Evolutionary conservation across 1,140 invertebrate genomes (phyloP), one percentile per base, ranked within the genome.

Genomic region (Drosophila melanica): DNA sequence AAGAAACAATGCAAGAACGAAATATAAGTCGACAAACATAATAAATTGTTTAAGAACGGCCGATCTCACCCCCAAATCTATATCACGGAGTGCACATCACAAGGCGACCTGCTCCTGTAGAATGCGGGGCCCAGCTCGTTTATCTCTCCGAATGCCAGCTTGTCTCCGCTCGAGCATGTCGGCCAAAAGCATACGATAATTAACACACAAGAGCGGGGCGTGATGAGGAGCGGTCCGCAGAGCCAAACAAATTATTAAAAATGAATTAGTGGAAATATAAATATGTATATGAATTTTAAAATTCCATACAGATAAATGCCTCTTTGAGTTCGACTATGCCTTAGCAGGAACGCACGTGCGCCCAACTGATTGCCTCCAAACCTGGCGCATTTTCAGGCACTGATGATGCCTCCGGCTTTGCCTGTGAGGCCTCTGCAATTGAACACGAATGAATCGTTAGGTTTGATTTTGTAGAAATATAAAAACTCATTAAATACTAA

Each of bases 231-330:
- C 81, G 77, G 69, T 66, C 74, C 39, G 37, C 53, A 71, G 84
- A 90, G 72, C 85, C 85, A 90, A 90, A 90, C 81, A 90, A 90
- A 90, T 90, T 90, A 90, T 90, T 90, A 90, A 90, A 90, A 90
- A 90, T 91, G 85, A 90, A 90, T 90, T 90, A 90, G 89, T 91
- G 79, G 85, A 85, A 89, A 82, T 90, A 79, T 81, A 87, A 87
- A 82, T 82, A 90, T 89, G 87, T 90, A 77, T 73, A 63, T 53
- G 65, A 81, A 89, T 84, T 89, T 87, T 68, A 59, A 89, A 87
- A 80, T 89, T 70, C 76, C 84, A 87, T 68, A 60, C 55, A 73
- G 67, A 39, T 44, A 77, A 79, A 62, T 67, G 69, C 54, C 50
- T 60, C 35, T 58, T 58, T 18, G 1, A 57, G 30, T 59, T 20